A percentile compares a stretch with the other conserved stretches of the same genome.
phyloP scores from a whole-genome alignment of 2,113 vertebrate genomes.

The Odocoileus virginianus region DNA sequence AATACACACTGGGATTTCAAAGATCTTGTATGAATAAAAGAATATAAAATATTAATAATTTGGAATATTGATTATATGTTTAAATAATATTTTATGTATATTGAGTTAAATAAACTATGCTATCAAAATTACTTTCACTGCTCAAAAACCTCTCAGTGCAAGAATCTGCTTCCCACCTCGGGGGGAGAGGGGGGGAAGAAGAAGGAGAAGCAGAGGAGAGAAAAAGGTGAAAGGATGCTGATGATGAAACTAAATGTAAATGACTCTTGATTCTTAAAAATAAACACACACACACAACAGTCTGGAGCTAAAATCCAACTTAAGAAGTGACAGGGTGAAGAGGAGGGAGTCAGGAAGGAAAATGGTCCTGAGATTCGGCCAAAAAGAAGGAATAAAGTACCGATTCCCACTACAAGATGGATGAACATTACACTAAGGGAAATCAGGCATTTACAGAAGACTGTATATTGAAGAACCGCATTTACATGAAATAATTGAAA shows the following conservation, averaged over 20 bases:
- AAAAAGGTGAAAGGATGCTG: background rate
- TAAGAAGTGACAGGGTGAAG: background rate
- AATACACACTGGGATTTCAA: background rate
- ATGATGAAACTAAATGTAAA: background rate
- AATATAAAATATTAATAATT: conserved; percentile 7
- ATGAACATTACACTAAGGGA: no score
- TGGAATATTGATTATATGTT: background rate
- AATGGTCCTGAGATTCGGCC: background rate
- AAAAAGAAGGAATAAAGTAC: background rate
- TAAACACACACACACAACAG: background rate
- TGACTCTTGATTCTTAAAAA: background rate
- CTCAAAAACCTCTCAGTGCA: background rate
- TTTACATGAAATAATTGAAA: background rate
- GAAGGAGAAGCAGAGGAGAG: no score
- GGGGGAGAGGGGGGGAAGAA: accelerated
- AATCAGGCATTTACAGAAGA: background rate
- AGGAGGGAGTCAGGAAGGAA: background rate
- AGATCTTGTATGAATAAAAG: background rate
- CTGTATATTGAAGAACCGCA: accelerated
- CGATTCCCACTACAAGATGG: accelerated
- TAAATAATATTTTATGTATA: conserved; percentile 30
- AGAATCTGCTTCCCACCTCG: background rate
- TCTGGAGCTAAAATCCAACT: background rate
- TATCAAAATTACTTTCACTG: background rate
- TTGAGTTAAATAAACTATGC: background rate